Conservation (phyloP, 2,888 invertebrate genomes). For the Drosophila mercatorum region DNA sequence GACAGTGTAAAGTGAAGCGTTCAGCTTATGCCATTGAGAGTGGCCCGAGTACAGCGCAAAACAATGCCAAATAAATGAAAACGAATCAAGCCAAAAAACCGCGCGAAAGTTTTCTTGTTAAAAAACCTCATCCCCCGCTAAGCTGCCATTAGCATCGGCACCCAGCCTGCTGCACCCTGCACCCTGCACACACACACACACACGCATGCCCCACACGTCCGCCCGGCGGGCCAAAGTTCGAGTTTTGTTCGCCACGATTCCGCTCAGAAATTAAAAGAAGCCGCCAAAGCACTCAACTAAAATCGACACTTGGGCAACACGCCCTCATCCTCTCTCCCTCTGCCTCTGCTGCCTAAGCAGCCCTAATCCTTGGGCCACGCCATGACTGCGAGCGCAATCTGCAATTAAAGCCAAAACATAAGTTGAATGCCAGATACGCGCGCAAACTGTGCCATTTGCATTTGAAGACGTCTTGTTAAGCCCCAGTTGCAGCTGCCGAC, state of each 20-base stretch:
- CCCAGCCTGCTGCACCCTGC: background rate
- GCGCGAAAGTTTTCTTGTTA: conserved; percentile 69
- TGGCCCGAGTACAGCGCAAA: conserved; percentile 25
- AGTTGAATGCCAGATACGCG: conserved; percentile 39
- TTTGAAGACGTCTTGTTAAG: conserved; percentile 62
- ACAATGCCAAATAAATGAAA: conserved; percentile 67
- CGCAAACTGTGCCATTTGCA: conserved; percentile 45
- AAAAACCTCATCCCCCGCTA: conserved; percentile 36
- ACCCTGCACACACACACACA: too few relatives aligned
- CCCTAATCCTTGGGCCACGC: background rate
- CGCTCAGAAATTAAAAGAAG: conserved; percentile 46
- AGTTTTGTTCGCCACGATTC: conserved; percentile 44
- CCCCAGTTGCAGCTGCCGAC: conserved; percentile 19
- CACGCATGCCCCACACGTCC: background rate
- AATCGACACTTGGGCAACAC: conserved; percentile 51
- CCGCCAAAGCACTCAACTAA: conserved; percentile 51
- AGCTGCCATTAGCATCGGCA: conserved; percentile 29
- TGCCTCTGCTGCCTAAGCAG: background rate
- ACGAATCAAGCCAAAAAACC: conserved; percentile 67
- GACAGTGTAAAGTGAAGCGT: conserved; percentile 3
- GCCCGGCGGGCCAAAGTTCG: conserved; percentile 19
- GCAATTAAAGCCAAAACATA: conserved; percentile 71
- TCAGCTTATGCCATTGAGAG: conserved; percentile 23
- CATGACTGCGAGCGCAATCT: conserved; percentile 21
- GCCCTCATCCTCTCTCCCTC: background rate